Evolutionary conservation across 2,888 invertebrate species (phyloP).

Genomic region (Diarsia mendica): DNA sequence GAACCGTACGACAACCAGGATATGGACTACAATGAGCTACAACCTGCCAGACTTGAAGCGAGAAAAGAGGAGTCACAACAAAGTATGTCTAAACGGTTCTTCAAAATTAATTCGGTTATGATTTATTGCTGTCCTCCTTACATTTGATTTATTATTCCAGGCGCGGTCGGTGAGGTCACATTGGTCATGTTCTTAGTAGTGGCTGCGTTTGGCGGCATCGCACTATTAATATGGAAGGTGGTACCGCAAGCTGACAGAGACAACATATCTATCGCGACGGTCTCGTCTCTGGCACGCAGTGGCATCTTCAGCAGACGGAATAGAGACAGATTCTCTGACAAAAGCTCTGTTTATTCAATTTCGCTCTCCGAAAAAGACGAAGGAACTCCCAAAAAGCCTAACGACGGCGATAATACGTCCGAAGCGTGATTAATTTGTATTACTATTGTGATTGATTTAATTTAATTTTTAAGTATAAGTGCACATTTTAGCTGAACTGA

Average conservation of each 20-base stretch:
- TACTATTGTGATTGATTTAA: slow-evolving; percentile 55
- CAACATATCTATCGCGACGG: slow-evolving; percentile 85
- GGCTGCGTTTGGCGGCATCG: slow-evolving; percentile 90
- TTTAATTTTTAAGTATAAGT: slow-evolving; percentile 61
- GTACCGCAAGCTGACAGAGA: slow-evolving; percentile 89
- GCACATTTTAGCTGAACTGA: slow-evolving; percentile 63
- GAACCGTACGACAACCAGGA: slow-evolving; percentile 85
- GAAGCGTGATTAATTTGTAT: slow-evolving; percentile 80
- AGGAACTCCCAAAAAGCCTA: slow-evolving; percentile 78
- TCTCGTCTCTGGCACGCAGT: slow-evolving; percentile 84
- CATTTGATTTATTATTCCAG: slow-evolving; percentile 75
- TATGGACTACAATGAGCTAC: slow-evolving; percentile 85
- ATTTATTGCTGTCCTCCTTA: slow-evolving; percentile 40
- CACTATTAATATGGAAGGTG: slow-evolving; percentile 89
- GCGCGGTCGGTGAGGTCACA: slow-evolving; percentile 86
- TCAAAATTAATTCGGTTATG: slow-evolving; percentile 32
- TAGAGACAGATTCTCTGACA: slow-evolving; percentile 85
- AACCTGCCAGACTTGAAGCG: slow-evolving; percentile 87
- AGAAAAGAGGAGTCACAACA: slow-evolving; percentile 80
- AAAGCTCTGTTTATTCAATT: slow-evolving; percentile 87
- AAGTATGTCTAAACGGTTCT: slow-evolving; percentile 73
- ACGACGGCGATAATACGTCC: slow-evolving; percentile 86
- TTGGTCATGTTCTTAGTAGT: slow-evolving; percentile 90
- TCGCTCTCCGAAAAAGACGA: slow-evolving; percentile 87
- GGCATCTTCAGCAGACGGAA: slow-evolving; percentile 84